Evolutionary conservation across 2,888 invertebrate genomes (phyloP), one percentile per base, ranked within the genome.

Genomic region (Apoderus coryli): DNA sequence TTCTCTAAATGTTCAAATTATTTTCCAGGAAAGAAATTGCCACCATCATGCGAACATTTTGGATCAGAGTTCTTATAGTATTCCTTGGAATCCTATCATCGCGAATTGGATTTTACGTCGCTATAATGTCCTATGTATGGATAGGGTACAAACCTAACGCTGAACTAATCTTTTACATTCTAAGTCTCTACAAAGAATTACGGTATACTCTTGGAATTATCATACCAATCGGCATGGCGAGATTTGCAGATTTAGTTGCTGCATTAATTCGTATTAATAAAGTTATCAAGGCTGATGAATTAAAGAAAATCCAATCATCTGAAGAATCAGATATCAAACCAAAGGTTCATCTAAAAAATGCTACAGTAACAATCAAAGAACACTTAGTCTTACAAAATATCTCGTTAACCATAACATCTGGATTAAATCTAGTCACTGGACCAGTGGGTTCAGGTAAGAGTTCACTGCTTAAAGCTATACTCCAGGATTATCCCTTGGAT

Each of bases 171-270:
- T 90, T 89, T 58, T 81, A 89, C 34, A 69, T 89, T 27, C 77
- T 86, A n/a, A 79, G 88, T 5, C 80, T 89, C 53, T 90, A 85
- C 61, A 86, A 84, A 48, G 78, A 86, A 32, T 60, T 92, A 34
- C 67, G 85, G 16, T 75, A 80, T 44, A 76, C 82, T 9, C 79
- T 92, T 74, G 85, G 84, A 0, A 76, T 88, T 9, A 84, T 82
- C 57, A 81, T 92, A 45, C 90, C 93, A 0, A 76, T 79, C 61
- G 80, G 76, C 26, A 74, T 89, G 41, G 74, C 79, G 2, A 76
- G 78, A 60, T 65, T 77, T 24, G 79, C 85, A 0, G 88, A 90
- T 60, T 71, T 76, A 1, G 58, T 68, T 15, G 78, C 88, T 27
- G 76, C 82, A 3, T 67, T 81, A 33, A 67, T 65, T 35, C 65